Conservation (phyloP, 2,113 vertebrate genomes). For the Myiagra hebetior region DNA sequence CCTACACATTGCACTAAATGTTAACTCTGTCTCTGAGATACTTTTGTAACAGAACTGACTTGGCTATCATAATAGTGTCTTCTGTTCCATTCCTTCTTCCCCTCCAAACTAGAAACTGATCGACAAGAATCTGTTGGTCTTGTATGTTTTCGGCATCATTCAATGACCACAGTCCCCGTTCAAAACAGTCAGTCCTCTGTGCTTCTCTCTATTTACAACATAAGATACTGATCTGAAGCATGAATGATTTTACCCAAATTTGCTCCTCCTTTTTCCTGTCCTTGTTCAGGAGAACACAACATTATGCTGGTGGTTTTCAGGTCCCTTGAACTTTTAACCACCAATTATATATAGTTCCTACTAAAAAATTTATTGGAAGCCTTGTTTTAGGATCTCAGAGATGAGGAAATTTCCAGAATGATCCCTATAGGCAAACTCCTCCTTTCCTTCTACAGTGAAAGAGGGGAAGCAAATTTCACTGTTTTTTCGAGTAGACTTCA, state of each 20-base stretch:
- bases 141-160: background rate
- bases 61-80: background rate
- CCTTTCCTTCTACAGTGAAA: background rate
- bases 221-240: background rate
- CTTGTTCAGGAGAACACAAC: background rate
- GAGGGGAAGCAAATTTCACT: background rate
- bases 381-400: background rate
- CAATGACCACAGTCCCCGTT: background rate
- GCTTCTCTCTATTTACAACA: background rate
- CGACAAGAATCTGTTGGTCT: background rate
- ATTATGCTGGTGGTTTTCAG: background rate
- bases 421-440: background rate
- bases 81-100: background rate
- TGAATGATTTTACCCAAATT: background rate
- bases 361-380: background rate
- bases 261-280: background rate
- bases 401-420: background rate
- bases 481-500: background rate
- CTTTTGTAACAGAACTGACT: background rate
- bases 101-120: background rate
- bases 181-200: background rate
- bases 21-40: background rate
- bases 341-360: background rate
- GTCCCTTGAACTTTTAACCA: background rate
- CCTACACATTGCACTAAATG: background rate